phyloP scores from a whole-genome alignment of 2,113 vertebrate genomes.

The Limanda limanda region DNA sequence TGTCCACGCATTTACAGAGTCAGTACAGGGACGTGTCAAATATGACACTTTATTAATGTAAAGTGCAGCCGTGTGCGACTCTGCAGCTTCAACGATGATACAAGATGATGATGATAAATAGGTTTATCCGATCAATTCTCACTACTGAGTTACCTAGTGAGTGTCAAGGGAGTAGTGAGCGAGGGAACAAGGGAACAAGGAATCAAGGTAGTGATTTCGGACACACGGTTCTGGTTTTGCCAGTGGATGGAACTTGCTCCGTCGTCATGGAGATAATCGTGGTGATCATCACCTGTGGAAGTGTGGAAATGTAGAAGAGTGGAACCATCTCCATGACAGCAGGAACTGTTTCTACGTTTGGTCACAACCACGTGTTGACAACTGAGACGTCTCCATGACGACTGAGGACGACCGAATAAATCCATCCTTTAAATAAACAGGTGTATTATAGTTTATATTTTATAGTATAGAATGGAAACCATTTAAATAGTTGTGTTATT shows the following conservation, averaged over 20 bases:
- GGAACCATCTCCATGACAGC: slow-evolving; percentile 24
- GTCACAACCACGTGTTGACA: not conserved
- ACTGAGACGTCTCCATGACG: slow-evolving; percentile 14
- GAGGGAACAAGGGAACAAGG: not conserved
- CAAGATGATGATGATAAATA: not conserved
- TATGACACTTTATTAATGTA: no score
- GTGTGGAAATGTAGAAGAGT: not conserved
- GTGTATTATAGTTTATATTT: not conserved
- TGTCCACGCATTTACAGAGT: no score
- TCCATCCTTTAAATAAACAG: no score
- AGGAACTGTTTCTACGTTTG: not conserved
- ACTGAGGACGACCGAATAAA: not conserved
- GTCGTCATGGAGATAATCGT: not conserved
- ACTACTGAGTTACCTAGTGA: not conserved
- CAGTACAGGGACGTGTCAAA: no score
- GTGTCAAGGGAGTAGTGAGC: not conserved
- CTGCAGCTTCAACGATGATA: not conserved
- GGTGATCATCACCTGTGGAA: slow-evolving; percentile 3
- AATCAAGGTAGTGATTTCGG: no score
- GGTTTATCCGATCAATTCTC: not conserved
- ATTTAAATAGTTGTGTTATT: not conserved
- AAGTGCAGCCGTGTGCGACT: not conserved
- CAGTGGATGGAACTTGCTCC: not conserved
- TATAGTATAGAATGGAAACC: not conserved
- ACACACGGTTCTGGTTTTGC: not conserved